phyloP scores from a whole-genome alignment of 1,140 invertebrate genomes.

The Babylonia areolata region DNA sequence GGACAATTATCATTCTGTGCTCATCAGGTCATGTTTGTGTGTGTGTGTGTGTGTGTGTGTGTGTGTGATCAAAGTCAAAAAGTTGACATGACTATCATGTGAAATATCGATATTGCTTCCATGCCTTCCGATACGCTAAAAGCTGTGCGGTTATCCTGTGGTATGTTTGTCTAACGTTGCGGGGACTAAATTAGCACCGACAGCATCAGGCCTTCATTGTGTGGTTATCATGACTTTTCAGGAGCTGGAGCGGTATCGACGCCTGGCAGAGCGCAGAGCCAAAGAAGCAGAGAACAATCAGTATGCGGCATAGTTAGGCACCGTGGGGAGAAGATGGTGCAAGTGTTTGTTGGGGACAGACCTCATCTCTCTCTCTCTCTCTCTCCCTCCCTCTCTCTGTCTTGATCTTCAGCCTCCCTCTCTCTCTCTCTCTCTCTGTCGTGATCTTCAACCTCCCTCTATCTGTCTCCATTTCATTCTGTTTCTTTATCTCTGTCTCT shows the following conservation, averaged over 20 bases:
- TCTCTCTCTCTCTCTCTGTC: constrained; percentile 17
- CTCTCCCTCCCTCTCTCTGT: constrained; percentile 15
- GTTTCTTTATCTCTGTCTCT: background rate
- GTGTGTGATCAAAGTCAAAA: too few relatives aligned
- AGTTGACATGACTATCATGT: too few relatives aligned
- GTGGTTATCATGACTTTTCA: constrained; percentile 20
- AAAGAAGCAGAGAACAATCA: constrained; percentile 48
- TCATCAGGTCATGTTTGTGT: too few relatives aligned
- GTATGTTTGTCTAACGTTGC: too few relatives aligned
- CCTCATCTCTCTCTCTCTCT: background rate
- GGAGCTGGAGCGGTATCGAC: constrained; percentile 66
- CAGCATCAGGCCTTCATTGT: too few relatives aligned
- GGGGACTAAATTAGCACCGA: too few relatives aligned
- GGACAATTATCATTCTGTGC: too few relatives aligned
- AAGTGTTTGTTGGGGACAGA: background rate
- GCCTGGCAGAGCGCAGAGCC: constrained; percentile 61
- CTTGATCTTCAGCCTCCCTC: background rate
- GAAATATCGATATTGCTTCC: too few relatives aligned
- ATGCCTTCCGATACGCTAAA: too few relatives aligned
- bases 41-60: too few relatives aligned
- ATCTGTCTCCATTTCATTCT: background rate
- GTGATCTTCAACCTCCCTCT: too few relatives aligned
- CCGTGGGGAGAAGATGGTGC: background rate
- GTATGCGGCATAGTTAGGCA: background rate
- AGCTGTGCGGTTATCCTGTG: too few relatives aligned